These are phyloP conservation scores for Lepus americanus DNA, from an alignment of 2,113 vertebrate species.

Conservation along the genomic window DNA sequence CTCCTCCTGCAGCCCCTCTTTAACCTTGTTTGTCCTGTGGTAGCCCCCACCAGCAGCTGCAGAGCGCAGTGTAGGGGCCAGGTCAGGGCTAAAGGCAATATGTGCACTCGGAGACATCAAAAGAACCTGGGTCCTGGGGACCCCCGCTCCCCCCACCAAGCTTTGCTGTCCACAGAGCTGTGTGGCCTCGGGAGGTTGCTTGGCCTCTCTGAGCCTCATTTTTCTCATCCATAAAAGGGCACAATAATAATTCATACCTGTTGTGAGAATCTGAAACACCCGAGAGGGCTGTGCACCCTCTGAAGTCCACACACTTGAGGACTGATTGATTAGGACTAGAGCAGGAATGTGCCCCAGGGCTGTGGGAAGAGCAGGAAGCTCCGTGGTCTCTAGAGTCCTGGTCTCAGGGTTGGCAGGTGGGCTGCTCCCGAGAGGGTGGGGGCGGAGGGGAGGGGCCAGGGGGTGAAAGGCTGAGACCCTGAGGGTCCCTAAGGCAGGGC, in stretches of 20 bases:
- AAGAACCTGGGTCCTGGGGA: neutral
- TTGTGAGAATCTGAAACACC: neutral
- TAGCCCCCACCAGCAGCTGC: neutral
- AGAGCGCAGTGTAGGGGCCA: neutral
- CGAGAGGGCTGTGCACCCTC: neutral
- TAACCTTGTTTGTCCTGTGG: neutral
- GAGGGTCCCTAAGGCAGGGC: neutral
- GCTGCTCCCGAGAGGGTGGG: too few relatives aligned
- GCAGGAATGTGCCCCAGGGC: neutral
- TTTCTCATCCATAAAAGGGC: neutral
- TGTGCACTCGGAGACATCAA: neutral
- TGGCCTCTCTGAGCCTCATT: neutral
- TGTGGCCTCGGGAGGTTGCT: neutral
- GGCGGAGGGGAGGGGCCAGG: neutral
- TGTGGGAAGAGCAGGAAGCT: neutral
- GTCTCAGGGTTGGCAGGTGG: neutral
- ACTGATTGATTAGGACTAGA: neutral
- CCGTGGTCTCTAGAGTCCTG: neutral
- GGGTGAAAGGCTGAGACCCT: neutral
- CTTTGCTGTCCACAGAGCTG: neutral
- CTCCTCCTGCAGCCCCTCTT: neutral
- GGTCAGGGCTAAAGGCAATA: neutral
- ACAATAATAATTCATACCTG: neutral
- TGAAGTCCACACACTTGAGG: neutral
- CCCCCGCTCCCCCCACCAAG: neutral